phyloP scores from a whole-genome alignment of 2,888 invertebrate species.

The Pediacus dermestoides region DNA sequence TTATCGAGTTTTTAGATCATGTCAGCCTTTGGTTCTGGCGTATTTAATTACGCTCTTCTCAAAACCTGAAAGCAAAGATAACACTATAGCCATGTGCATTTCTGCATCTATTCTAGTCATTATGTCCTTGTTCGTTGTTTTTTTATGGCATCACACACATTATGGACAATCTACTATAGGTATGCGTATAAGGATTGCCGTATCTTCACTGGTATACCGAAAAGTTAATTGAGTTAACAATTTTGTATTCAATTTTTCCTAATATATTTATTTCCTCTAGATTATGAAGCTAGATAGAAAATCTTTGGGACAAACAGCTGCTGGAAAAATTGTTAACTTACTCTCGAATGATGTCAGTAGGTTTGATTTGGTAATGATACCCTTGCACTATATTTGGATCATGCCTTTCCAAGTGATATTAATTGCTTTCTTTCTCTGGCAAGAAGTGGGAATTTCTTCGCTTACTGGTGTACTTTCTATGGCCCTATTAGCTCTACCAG shows the following conservation, averaged over 20 bases:
- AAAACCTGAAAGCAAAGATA: too few relatives aligned
- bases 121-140: constrained; percentile 53
- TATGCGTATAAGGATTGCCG: constrained; percentile 71
- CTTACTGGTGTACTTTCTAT: constrained; percentile 61
- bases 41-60: too few relatives aligned
- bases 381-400: constrained; percentile 74
- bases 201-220: constrained; percentile 73
- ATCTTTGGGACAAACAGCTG: constrained; percentile 74
- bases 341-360: constrained; percentile 81
- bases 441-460: constrained; percentile 53
- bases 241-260: too few relatives aligned
- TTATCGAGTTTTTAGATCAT: constrained; percentile 59
- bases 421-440: constrained; percentile 58
- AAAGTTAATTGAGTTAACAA: too few relatives aligned
- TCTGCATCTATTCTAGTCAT: constrained; percentile 55
- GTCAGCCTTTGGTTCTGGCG: constrained; percentile 28
- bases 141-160: constrained; percentile 59
- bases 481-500: constrained; percentile 50
- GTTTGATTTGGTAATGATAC: constrained; percentile 67
- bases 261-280: constrained; percentile 37
- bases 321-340: constrained; percentile 78
- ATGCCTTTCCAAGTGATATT: constrained; percentile 70
- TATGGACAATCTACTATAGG: constrained; percentile 65
- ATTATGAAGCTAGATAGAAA: constrained; percentile 61
- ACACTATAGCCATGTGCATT: constrained; percentile 55